Conservation (phyloP, 2,113 vertebrate species). For the Odobenus rosmarus region DNA sequence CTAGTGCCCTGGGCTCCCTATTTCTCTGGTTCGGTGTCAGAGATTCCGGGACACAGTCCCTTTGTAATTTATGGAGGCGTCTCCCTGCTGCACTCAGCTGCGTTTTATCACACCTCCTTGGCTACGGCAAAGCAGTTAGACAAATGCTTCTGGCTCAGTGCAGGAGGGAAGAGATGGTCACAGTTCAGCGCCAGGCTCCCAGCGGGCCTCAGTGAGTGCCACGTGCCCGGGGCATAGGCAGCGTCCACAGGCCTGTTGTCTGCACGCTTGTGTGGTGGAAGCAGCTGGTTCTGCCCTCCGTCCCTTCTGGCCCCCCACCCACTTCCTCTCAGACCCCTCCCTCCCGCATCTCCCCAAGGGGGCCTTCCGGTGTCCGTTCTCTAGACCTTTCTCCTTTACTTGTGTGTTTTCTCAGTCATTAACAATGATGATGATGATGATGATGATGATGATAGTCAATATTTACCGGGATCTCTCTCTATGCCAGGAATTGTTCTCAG, state of each 20-base stretch:
- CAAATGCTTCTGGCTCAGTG: not conserved
- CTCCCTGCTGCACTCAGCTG: not conserved
- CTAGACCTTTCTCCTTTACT: not conserved
- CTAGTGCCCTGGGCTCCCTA: not conserved
- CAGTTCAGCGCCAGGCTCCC: not conserved
- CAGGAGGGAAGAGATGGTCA: not conserved
- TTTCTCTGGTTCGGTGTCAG: constrained; percentile 38
- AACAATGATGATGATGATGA: not conserved
- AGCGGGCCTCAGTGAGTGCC: accelerated
- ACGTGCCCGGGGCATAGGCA: not conserved
- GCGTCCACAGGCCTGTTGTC: not conserved
- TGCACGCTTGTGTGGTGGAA: not conserved
- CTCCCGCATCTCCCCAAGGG: not conserved
- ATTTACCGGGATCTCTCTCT: not conserved
- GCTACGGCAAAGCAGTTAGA: not conserved
- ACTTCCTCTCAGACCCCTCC: not conserved
- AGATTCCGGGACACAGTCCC: not conserved
- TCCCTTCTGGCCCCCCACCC: not conserved
- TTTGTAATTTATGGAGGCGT: not conserved
- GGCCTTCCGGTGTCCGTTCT: not conserved
- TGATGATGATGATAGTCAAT: not conserved
- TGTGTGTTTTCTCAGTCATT: not conserved
- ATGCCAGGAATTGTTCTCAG: not conserved
- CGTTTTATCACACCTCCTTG: not conserved
- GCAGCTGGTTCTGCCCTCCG: not conserved